Conservation (phyloP, 2,797 vertebrate species). For the Stomatorhinus walkeri region DNA sequence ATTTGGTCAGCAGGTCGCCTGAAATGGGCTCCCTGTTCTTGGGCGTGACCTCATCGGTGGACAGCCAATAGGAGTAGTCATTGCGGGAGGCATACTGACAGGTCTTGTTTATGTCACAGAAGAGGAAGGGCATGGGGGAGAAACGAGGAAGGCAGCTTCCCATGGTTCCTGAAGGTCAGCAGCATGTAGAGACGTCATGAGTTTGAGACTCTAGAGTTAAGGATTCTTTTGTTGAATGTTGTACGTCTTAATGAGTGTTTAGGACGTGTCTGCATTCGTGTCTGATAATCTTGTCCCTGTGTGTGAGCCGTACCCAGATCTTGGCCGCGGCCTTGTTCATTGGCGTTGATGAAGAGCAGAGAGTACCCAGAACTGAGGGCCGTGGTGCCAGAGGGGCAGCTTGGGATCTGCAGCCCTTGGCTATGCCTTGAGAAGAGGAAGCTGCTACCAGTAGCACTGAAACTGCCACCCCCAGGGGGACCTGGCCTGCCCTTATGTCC, state of each 20-base stretch:
- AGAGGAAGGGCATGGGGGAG: conserved; percentile 85
- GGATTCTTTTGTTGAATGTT: not conserved
- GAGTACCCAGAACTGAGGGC: conserved; percentile 74
- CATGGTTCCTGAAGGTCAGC: conserved; percentile 62
- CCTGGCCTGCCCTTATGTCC: conserved; percentile 27
- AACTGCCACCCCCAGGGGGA: not conserved
- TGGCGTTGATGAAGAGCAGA: conserved; percentile 81
- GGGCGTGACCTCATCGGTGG: conserved; percentile 60
- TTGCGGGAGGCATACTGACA: conserved; percentile 84
- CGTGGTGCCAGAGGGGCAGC: conserved; percentile 64
- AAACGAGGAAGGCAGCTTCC: conserved; percentile 83
- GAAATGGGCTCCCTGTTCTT: conserved; percentile 56
- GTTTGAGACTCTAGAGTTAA: not conserved
- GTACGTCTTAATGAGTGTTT: not conserved
- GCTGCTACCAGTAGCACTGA: conserved; percentile 33
- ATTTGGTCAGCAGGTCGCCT: conserved; percentile 55
- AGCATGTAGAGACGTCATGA: not conserved
- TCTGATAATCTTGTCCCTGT: not conserved
- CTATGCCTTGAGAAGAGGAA: conserved; percentile 84
- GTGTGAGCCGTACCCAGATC: conserved; percentile 74
- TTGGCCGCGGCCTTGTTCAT: conserved; percentile 79
- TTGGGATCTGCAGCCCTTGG: conserved; percentile 58
- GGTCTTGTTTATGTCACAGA: conserved; percentile 66
- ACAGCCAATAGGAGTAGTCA: conserved; percentile 91
- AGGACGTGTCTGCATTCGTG: not conserved